These are phyloP conservation scores for Hypsibius dujardini DNA, from an alignment of 1,140 invertebrate species.

Conservation along the genomic window DNA sequence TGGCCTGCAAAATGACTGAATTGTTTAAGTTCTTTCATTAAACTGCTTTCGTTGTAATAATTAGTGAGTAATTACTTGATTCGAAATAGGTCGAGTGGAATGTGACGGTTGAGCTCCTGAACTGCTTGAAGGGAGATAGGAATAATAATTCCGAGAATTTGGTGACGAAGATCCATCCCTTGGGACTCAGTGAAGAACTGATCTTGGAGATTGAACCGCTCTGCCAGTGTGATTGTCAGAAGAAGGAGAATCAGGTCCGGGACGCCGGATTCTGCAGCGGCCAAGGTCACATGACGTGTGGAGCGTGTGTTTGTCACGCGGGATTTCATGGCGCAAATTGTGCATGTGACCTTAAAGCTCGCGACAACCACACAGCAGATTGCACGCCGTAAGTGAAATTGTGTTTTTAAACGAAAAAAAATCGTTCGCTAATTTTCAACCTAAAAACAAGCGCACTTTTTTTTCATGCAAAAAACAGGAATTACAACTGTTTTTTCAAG, in stretches of 20 bases:
- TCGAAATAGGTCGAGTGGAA: conserved; percentile 11
- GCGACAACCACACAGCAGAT: conserved; percentile 2
- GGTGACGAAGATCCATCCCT: not conserved
- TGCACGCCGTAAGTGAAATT: not conserved
- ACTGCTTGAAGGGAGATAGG: not conserved
- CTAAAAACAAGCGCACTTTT: too few relatives aligned
- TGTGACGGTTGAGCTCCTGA: conserved; percentile 11
- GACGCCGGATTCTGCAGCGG: not conserved
- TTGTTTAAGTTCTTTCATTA: too few relatives aligned
- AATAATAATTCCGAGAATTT: not conserved
- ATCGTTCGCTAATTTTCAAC: too few relatives aligned
- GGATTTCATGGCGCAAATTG: not conserved
- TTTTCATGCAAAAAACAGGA: too few relatives aligned
- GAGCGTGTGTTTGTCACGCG: not conserved
- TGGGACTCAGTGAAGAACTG: not conserved
- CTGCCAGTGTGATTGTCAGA: conserved; percentile 1
- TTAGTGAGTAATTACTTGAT: not conserved
- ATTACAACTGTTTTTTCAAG: too few relatives aligned
- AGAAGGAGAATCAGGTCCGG: not conserved
- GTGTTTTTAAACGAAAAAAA: too few relatives aligned
- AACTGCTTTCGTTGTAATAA: too few relatives aligned
- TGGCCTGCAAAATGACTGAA: too few relatives aligned
- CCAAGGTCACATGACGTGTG: not conserved
- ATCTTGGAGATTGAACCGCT: not conserved
- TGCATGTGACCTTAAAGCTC: not conserved